Conservation (phyloP, 2,797 vertebrate species). For the Chiloscyllium punctatum region DNA sequence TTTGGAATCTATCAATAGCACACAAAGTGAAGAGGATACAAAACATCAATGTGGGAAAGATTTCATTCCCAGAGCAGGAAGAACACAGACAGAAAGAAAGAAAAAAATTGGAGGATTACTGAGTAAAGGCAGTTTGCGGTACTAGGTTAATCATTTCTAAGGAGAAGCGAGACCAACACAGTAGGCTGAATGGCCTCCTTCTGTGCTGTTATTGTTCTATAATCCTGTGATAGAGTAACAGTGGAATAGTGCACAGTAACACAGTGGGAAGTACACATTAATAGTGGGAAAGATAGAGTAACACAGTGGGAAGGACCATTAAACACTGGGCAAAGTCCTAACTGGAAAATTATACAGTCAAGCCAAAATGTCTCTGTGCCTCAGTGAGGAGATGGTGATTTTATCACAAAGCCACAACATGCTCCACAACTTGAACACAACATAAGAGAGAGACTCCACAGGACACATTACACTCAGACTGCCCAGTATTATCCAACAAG, state of each 20-base stretch:
- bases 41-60: not conserved
- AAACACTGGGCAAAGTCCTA: not conserved
- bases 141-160: no score
- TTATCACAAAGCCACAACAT: not conserved
- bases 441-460: not conserved
- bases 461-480: not conserved
- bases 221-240: not conserved
- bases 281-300: not conserved
- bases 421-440: not conserved
- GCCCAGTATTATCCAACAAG: not conserved
- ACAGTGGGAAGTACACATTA: not conserved
- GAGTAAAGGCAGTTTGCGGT: no score
- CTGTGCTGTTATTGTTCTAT: no score
- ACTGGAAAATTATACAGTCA: not conserved
- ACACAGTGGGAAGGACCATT: not conserved
- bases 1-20: no score
- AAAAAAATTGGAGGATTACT: no score
- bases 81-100: not conserved
- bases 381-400: not conserved
- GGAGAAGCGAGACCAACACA: no score
- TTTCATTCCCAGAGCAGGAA: not conserved
- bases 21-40: not conserved
- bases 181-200: no score
- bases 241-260: not conserved
- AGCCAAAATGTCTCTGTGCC: not conserved